phyloP scores from a whole-genome alignment of 2,797 vertebrate species.

The Sebastes melanostomus region DNA sequence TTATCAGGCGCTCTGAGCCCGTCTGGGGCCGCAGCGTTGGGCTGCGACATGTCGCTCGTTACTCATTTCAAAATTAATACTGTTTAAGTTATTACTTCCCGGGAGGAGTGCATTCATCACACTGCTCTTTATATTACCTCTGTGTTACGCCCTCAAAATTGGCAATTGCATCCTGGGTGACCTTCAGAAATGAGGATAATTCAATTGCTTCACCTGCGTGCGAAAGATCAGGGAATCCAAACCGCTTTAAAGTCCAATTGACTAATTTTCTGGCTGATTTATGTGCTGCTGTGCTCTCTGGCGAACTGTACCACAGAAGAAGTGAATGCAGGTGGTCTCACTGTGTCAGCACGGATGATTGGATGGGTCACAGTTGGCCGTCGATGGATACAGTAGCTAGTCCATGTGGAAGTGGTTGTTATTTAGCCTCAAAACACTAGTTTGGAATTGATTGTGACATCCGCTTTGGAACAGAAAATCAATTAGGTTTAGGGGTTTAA shows the following conservation, averaged over 20 bases:
- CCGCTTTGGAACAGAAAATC: neutral
- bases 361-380: neutral
- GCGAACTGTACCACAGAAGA: neutral
- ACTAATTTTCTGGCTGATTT: conserved; percentile 29
- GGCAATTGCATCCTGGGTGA: conserved; percentile 22
- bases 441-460: neutral
- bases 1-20: neutral
- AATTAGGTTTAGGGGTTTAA: neutral
- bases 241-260: conserved; percentile 14
- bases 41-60: neutral
- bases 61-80: conserved; percentile 30
- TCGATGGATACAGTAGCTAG: neutral
- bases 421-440: neutral
- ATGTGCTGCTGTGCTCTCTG: neutral
- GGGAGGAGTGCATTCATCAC: conserved; percentile 21
- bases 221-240: conserved; percentile 24
- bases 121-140: conserved; percentile 2
- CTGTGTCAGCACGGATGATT: neutral
- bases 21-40: neutral
- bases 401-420: neutral
- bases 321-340: neutral
- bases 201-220: conserved; percentile 17
- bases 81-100: conserved; percentile 29
- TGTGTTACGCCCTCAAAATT: conserved; percentile 22
- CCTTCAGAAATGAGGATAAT: conserved; percentile 39